phyloP scores from a whole-genome alignment of 2,888 invertebrate species.

The Stomorhina lunata region DNA sequence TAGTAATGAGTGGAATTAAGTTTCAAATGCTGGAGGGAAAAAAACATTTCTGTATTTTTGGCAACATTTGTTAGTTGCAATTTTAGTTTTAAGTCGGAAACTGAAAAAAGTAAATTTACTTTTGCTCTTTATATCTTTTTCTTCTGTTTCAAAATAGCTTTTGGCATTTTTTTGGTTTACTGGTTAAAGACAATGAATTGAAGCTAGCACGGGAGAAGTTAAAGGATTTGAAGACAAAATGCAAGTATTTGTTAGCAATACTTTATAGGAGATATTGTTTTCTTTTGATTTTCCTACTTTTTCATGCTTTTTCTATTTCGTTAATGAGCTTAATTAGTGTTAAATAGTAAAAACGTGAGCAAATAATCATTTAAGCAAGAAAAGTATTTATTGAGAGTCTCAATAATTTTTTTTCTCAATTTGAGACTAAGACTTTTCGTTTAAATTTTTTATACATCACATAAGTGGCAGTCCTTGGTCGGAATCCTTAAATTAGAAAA shows the following conservation, averaged over 20 bases:
- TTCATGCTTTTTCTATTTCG: conserved; percentile 42
- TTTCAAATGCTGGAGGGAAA: not conserved
- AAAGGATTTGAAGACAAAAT: conserved; percentile 26
- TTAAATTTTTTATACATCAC: too few species aligned
- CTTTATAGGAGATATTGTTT: conserved; percentile 14
- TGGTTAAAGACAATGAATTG: conserved; percentile 18
- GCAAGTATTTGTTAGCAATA: conserved; percentile 20
- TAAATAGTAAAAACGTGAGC: conserved; percentile 69
- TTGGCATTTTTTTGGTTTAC: conserved; percentile 47
- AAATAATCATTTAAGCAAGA: conserved; percentile 44
- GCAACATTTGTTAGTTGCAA: conserved; percentile 36
- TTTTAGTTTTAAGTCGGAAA: not conserved
- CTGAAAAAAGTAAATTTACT: conserved; percentile 26
- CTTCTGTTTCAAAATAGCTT: conserved; percentile 3
- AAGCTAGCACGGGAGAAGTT: not conserved
- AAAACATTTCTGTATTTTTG: conserved; percentile 34
- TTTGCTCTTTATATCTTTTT: not conserved
- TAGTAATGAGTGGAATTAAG: conserved; percentile 15
- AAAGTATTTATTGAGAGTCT: conserved; percentile 12
- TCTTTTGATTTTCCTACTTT: conserved; percentile 32
- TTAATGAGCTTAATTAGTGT: conserved; percentile 77
- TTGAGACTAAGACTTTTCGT: too few species aligned
- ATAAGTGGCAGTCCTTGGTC: too few species aligned
- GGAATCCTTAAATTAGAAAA: too few species aligned
- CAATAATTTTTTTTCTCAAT: too few species aligned